Percentiles rank a stretch among this genome's conserved stretches.
These are phyloP conservation scores for Alauda arvensis DNA, from an alignment of 2,797 vertebrate genomes.

Conservation along the genomic window DNA sequence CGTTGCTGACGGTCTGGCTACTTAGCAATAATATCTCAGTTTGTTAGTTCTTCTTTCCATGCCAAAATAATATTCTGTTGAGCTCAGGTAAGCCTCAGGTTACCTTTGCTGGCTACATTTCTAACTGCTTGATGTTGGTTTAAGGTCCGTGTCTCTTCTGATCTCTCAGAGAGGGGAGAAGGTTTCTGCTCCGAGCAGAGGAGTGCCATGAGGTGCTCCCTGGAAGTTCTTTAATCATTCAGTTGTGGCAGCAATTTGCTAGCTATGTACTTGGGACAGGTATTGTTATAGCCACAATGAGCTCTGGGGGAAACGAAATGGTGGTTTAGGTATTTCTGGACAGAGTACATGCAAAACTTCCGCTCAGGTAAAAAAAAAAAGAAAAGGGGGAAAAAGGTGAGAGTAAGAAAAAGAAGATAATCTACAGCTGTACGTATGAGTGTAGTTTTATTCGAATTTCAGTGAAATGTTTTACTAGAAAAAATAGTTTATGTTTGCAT, in stretches of 20 bases:
- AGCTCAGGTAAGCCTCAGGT: rapidly evolving
- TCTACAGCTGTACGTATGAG: rapidly evolving
- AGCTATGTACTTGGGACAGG: not conserved
- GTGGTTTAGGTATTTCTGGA: not conserved
- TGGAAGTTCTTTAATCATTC: not conserved
- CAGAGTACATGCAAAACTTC: rapidly evolving
- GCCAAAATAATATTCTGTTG: not conserved
- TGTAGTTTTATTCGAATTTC: not conserved
- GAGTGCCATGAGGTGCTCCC: not conserved
- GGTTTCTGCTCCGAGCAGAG: not conserved
- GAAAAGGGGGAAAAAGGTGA: not conserved
- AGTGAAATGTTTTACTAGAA: not conserved
- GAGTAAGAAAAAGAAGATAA: not conserved
- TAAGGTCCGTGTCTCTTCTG: not conserved
- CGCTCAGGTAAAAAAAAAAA: not conserved
- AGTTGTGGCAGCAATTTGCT: not conserved
- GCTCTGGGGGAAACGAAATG: not conserved
- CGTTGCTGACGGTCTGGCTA: not conserved
- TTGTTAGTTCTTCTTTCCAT: not conserved
- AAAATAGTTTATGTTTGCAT: not conserved
- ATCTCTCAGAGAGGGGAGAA: not conserved
- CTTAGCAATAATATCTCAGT: rapidly evolving
- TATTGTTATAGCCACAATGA: not conserved
- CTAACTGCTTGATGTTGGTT: not conserved
- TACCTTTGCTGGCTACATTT: rapidly evolving